Percentiles rank a stretch among this genome's conserved stretches.
phyloP scores from a whole-genome alignment of 2,888 invertebrate species.

The Watsonalla cultraria region DNA sequence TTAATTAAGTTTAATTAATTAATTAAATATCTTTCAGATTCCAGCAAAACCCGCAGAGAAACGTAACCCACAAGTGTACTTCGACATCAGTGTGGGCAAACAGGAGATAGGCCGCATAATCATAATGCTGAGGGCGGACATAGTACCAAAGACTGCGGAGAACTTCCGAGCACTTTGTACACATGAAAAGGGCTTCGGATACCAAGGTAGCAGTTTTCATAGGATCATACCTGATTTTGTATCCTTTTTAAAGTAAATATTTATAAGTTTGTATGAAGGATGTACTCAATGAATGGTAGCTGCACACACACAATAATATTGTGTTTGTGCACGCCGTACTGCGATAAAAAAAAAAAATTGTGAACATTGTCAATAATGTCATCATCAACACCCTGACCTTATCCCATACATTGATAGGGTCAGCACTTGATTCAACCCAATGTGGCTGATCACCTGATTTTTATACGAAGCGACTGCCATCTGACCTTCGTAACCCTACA shows the following conservation, averaged over 20 bases:
- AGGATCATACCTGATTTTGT: constrained; percentile 99
- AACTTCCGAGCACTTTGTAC: constrained; percentile 96
- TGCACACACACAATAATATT: no score
- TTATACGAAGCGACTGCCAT: no score
- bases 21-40: constrained; percentile 34
- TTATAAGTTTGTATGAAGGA: background rate
- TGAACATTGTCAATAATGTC: no score
- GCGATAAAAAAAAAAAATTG: no score
- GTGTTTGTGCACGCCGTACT: no score
- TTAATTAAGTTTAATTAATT: no score
- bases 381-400: no score
- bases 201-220: constrained; percentile 93
- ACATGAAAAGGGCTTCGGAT: constrained; percentile 98
- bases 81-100: constrained; percentile 95
- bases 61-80: constrained; percentile 94
- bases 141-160: constrained; percentile 96
- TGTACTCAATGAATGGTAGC: no score
- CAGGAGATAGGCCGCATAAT: constrained; percentile 93
- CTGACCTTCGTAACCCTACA: no score
- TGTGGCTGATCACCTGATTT: no score
- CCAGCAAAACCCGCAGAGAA: constrained; percentile 57
- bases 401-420: no score
- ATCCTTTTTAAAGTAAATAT: constrained; percentile 75
- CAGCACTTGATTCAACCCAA: no score
- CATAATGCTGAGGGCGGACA: constrained; percentile 93